These are phyloP conservation scores for Trichonephila inaurata DNA, from an alignment of 1,140 invertebrate species.

Conservation along the genomic window DNA sequence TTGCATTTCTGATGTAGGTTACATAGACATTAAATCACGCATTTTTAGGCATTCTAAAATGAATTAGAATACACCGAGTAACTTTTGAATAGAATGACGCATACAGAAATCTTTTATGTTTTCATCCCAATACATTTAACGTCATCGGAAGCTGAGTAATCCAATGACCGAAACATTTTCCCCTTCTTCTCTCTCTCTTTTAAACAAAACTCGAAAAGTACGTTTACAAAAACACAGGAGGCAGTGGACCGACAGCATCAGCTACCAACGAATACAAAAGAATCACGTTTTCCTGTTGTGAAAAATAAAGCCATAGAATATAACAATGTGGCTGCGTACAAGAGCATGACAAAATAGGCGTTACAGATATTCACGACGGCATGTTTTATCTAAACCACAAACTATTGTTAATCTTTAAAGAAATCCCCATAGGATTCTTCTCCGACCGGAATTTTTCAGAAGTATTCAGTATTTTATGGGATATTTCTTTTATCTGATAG, in stretches of 20 bases:
- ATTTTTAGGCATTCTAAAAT: not conserved
- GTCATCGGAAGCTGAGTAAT: constrained; percentile 42
- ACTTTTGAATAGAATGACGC: not conserved
- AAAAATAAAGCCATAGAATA: constrained; percentile 4
- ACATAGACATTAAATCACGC: not conserved
- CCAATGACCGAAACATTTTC: not conserved
- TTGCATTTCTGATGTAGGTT: constrained; percentile 1
- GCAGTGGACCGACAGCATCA: constrained; percentile 4
- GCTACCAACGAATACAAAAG: constrained; percentile 3
- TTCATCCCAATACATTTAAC: not conserved
- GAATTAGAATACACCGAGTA: not conserved
- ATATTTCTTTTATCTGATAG: no score
- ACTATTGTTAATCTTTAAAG: no score
- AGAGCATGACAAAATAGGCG: not conserved
- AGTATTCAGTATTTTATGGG: no score
- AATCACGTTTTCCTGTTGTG: constrained; percentile 18
- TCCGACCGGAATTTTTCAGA: no score
- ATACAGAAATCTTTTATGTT: not conserved
- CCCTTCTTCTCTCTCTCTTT: not conserved
- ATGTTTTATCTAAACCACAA: no score
- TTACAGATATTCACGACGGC: not conserved
- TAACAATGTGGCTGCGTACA: not conserved
- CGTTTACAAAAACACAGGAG: constrained; percentile 10
- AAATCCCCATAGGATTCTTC: no score
- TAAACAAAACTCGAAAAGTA: constrained; percentile 6